Conservation (phyloP, 2,113 vertebrate species). For the Rhynchomys soricoides region DNA sequence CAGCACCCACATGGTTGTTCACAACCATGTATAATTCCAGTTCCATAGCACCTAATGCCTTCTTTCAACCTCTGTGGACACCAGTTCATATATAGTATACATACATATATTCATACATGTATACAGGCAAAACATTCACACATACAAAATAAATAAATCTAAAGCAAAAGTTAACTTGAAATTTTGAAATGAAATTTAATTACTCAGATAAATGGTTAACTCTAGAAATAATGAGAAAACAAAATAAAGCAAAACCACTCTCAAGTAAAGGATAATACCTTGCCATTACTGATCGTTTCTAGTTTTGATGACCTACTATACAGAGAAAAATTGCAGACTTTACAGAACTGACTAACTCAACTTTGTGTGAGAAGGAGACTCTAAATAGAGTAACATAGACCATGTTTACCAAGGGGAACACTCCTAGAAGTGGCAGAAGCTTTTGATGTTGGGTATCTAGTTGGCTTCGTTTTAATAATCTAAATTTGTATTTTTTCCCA, state of each 20-base stretch:
- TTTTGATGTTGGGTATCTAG: background rate
- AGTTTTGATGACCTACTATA: background rate
- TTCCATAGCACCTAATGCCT: background rate
- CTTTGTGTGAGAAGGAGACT: background rate
- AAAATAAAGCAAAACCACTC: background rate
- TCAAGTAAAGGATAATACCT: background rate
- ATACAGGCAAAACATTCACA: background rate
- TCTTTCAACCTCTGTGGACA: background rate
- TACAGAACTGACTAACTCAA: background rate
- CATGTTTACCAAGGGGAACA: background rate
- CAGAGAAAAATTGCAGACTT: conserved; percentile 23
- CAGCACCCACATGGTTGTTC: background rate
- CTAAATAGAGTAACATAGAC: conserved; percentile 29
- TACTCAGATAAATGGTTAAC: conserved; percentile 41
- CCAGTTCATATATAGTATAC: background rate
- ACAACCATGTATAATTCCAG: background rate
- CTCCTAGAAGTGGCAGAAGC: background rate
- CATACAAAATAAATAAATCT: background rate
- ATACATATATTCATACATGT: background rate
- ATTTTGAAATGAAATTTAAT: conserved; percentile 52
- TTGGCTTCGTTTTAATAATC: conserved; percentile 1
- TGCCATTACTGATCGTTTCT: background rate
- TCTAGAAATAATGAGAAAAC: background rate
- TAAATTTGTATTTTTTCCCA: background rate
- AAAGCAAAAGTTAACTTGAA: background rate